Conservation (phyloP, 2,888 invertebrate species). For the Lasioglossum morio region DNA sequence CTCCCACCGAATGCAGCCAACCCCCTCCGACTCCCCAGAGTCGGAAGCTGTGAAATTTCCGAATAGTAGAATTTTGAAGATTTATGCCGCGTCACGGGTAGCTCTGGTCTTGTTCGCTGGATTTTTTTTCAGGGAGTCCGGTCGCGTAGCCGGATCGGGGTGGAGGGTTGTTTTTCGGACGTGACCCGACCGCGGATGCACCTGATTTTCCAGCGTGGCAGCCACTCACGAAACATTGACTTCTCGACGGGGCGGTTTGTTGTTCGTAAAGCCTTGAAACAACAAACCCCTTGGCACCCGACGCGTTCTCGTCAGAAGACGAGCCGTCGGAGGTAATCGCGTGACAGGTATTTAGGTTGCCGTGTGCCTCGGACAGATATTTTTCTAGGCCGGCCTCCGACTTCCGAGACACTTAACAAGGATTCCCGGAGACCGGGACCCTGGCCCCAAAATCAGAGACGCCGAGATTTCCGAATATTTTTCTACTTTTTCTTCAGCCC, state of each 20-base stretch:
- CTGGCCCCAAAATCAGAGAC: neutral
- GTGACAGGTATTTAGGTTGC: constrained; percentile 63
- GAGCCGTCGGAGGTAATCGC: constrained; percentile 43
- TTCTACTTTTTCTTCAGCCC: too few relatives aligned
- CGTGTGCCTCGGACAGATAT: constrained; percentile 48
- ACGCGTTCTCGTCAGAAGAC: neutral
- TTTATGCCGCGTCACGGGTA: constrained; percentile 6
- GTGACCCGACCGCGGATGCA: constrained; percentile 75
- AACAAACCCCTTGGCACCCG: constrained; percentile 63
- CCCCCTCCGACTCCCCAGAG: too few relatives aligned
- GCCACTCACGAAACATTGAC: constrained; percentile 62
- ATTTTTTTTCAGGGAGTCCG: neutral
- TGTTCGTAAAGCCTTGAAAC: constrained; percentile 64
- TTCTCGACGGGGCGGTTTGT: constrained; percentile 60
- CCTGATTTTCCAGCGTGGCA: constrained; percentile 75
- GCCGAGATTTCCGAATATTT: neutral
- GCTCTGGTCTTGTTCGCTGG: neutral
- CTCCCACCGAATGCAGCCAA: too few relatives aligned
- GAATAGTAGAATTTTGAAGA: neutral
- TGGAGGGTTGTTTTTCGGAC: constrained; percentile 72
- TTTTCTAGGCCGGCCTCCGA: constrained; percentile 64
- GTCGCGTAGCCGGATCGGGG: neutral
- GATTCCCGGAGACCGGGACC: constrained; percentile 28
- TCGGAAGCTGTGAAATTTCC: too few relatives aligned
- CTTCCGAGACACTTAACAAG: neutral